Evolutionary conservation across 1,140 invertebrate genomes (phyloP), one percentile per base, ranked within the genome.

Genomic region (Rhizoglyphus robini): DNA sequence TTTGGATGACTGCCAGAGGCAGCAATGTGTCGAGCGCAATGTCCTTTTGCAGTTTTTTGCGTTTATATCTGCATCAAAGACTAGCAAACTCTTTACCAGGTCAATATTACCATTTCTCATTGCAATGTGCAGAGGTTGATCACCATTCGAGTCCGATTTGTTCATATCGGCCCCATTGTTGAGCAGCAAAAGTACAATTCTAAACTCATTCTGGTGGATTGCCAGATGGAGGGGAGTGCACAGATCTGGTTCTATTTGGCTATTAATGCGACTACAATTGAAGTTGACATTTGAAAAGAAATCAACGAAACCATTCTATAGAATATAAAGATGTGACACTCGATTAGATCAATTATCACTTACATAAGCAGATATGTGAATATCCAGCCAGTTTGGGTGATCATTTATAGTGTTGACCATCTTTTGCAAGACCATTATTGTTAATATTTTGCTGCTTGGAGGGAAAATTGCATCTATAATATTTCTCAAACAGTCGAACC

Each of bases 31-130:
- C 90, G 78, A 0, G 90, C 80, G 0, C 86, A 84, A 68, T 85
- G 78, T 0, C 83, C 82, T 20, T 82, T 79, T 65, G 82, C 83
- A 73, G 96, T 95, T 68, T 47, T 4, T 2, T 8, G 18, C n/a
- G 46, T 72, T 63, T 5, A 75, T 60, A 73, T 93, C 84, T 4
- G 88, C 88, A 3, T 90, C 91, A 76, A 97, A 96, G 1, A 91
- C 86, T 41, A 96, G 81, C 8, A 96, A 76, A 13, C 85, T 83
- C 72, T 79, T 71, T 4, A 79, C 75, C 27, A 79, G 67, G 41
- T 63, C 59, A 18, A 69, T 36, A 49, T 72, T 51, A 4, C 8
- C 30, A 59, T 69, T 68, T 38, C 68, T 71, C 13, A 74, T 71
- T 25, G 85, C 82, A 18, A 86, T 74, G 76, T 89, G 87, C 11